Base-by-base conservation (phyloP, 2,797 vertebrate species). In the Syncerus caffer region DNA sequence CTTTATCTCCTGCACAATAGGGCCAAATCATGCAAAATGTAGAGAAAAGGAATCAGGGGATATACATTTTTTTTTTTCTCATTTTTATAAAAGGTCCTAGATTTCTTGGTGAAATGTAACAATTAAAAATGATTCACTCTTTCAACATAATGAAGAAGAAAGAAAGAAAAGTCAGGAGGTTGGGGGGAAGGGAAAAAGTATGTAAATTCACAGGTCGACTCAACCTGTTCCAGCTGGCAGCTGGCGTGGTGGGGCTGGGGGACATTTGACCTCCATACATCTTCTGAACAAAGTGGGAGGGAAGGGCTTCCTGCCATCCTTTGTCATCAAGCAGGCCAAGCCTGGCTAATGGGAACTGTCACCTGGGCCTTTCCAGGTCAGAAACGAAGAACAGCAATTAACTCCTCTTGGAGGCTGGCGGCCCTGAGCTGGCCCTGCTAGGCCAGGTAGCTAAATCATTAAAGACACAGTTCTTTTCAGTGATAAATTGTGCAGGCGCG, bases 401-500 rank as follows among this genome's bases (percentile, higher is more conserved):
- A 99, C 99, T 99, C 98, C 99, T 99, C 99, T 98, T 98, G 98
- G 99, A 99, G 98, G 98, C 98, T 98, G 95, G 98, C 27, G 74
- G 98, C 98, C 98, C 98, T 97, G 98, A 98, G 98, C 98, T 82
- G 97, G 98, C 98, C 99, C 99, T 98, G 94, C 98, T 98, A 98
- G 99, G 98, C 98, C 98, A 98, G 98, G 98, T 99, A 99, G 98
- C 99, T 99, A 99, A 99, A 99, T 99, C 99, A 98, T 99, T 99
- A 98, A 98, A 98, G 99, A 99, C 99, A 99, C 99, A 99, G 98
- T 99, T 99, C 99, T 99, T 99, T 99, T 98, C 98, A 97, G 98
- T 99, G 99, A 99, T 99, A 99, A 99, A 99, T 99, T 99, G 99
- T 99, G 98, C 98, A 98, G 98, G 98, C 99, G 95, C 99, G 98